Conservation (phyloP, 2,113 vertebrate species). For the Mionectes macconnelli region DNA sequence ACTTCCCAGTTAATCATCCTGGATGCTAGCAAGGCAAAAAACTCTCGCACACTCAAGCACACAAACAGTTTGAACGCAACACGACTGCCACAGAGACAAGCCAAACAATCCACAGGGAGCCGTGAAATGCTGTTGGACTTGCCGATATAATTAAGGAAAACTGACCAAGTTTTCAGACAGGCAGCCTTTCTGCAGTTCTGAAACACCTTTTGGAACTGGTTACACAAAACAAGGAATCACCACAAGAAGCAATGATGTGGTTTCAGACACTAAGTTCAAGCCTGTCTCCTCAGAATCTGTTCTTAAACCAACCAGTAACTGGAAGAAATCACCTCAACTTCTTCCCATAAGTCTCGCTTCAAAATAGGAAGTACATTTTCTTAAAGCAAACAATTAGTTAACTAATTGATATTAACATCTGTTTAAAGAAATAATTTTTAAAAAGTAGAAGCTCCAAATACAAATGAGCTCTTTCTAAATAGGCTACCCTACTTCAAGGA, state of each 20-base stretch:
- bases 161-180: background rate
- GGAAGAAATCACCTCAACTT: background rate
- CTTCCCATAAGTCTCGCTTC: background rate
- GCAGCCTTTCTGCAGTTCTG: background rate
- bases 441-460: background rate
- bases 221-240: background rate
- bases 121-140: background rate
- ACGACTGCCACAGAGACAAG: background rate
- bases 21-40: background rate
- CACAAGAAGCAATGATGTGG: background rate
- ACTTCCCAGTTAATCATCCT: background rate
- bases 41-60: background rate
- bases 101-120: background rate
- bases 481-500: background rate
- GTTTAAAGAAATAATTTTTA: background rate
- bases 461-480: background rate
- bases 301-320: background rate
- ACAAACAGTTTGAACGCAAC: background rate
- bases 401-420: background rate
- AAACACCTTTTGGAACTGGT: background rate
- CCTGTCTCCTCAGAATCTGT: background rate
- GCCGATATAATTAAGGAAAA: background rate
- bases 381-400: background rate
- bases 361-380: background rate
- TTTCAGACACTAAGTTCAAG: background rate